Percentiles rank a stretch among this genome's conserved stretches.
Conservation (phyloP, 2,113 vertebrate species). For the Thermophis baileyi region DNA sequence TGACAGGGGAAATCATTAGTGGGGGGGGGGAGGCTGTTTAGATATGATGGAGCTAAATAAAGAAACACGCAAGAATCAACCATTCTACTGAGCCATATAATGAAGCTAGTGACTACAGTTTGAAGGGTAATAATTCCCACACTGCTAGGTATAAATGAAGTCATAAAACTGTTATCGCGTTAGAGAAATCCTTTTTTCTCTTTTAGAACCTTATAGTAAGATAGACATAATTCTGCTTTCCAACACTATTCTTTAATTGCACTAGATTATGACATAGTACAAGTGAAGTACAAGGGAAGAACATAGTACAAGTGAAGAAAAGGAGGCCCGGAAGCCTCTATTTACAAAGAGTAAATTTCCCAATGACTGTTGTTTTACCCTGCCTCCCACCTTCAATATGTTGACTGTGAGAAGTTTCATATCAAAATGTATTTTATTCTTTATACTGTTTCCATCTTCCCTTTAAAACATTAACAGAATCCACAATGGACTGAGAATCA, state of each 20-base stretch:
- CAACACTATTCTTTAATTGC: neutral
- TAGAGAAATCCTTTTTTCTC: neutral
- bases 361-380: neutral
- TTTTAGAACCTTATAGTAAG: constrained; percentile 4
- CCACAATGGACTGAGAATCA: neutral
- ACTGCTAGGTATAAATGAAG: neutral
- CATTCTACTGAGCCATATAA: neutral
- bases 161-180: neutral
- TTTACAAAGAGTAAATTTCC: neutral
- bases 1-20: neutral
- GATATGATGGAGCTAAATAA: neutral
- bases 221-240: neutral
- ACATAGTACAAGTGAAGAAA: neutral
- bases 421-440: neutral
- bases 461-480: neutral
- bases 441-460: neutral
- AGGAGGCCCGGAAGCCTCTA: neutral
- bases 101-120: neutral
- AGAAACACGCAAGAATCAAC: constrained; percentile 3
- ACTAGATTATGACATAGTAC: neutral
- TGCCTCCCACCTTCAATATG: neutral
- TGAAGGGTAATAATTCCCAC: neutral
- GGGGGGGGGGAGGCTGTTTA: neutral
- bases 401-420: neutral
- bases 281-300: too few relatives aligned